Conservation (phyloP, 2,797 vertebrate species). For the Spatula clypeata region DNA sequence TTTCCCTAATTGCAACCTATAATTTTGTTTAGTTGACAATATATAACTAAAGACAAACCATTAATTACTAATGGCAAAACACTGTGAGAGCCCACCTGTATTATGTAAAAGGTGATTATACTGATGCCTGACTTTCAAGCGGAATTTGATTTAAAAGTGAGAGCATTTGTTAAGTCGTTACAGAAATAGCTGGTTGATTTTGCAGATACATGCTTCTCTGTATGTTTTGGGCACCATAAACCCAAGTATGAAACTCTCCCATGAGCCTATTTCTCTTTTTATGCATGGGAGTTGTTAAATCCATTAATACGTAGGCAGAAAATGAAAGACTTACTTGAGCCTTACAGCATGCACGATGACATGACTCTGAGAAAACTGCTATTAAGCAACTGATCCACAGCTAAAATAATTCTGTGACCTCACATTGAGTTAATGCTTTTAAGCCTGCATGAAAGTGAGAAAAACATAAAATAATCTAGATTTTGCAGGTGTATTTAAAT, state of each 20-base stretch:
- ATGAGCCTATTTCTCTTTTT: neutral
- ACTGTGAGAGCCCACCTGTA: neutral
- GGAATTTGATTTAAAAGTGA: neutral
- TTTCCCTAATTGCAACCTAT: neutral
- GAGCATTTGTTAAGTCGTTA: neutral
- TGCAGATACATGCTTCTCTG: neutral
- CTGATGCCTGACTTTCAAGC: constrained; percentile 24
- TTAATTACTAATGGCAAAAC: neutral
- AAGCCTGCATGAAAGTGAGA: constrained; percentile 28
- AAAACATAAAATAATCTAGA: constrained; percentile 39
- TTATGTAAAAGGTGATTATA: neutral
- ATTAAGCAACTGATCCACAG: constrained; percentile 44
- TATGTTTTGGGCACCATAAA: constrained; percentile 6
- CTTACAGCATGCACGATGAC: constrained; percentile 21
- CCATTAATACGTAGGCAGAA: constrained; percentile 34
- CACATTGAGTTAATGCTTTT: constrained; percentile 47
- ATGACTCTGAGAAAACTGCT: constrained; percentile 23
- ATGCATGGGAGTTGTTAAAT: neutral
- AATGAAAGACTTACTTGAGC: constrained; percentile 58
- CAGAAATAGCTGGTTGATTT: constrained; percentile 10
- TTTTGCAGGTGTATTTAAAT: constrained; percentile 43
- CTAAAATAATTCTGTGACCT: constrained; percentile 65
- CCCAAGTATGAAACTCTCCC: neutral
- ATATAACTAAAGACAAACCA: neutral
- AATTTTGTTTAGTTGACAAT: neutral